Evolutionary conservation across 2,888 invertebrate genomes (phyloP), one percentile per base, ranked within the genome.

Genomic region (Lithosia quadra): DNA sequence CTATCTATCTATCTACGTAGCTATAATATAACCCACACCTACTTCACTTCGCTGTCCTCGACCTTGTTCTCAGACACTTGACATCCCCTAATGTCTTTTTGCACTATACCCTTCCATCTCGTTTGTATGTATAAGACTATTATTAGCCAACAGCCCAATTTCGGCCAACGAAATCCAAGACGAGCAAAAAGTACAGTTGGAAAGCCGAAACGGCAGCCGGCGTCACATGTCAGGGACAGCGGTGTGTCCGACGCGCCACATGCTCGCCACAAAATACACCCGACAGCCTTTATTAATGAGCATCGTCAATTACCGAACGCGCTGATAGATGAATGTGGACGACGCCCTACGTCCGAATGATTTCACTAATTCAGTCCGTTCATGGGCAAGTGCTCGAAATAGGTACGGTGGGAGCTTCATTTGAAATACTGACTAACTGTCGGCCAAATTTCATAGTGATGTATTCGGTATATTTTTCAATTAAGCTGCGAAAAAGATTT

Each of bases 211-310:
- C 67, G 22, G 7, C 62, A 60, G 34, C 61, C 58, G 39, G 62
- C 73, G 69, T 70, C 72, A 78, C 57, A 73, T 65, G 80, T 76
- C 80, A 71, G 65, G 56, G 34, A 49, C 81, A 82, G 76, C 34
- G 39, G 75, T 67, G 55, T 64, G 59, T 60, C 61, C 62, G 11
- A 10, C n/a, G n/a, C n/a, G n/a, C 39, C 24, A 49, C 43, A n/a
- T 65, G 36, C 67, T 67, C 69, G 65, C 71, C 73, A 58, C 72
- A 73, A 71, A 74, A 73, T 65, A 80, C 79, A 71, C 69, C 62
- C 79, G 77, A 80, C 70, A 79, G 80, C 61, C 63, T 63, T 79
- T 80, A 82, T 81, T 82, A 82, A 82, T 81, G 82, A 82, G 73
- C 71, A 67, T 58, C 75, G 75, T 78, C 73, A 67, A 75, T 80